Evolutionary conservation across 2,797 vertebrate species (phyloP).

Genomic region (Xerus rutilus): DNA sequence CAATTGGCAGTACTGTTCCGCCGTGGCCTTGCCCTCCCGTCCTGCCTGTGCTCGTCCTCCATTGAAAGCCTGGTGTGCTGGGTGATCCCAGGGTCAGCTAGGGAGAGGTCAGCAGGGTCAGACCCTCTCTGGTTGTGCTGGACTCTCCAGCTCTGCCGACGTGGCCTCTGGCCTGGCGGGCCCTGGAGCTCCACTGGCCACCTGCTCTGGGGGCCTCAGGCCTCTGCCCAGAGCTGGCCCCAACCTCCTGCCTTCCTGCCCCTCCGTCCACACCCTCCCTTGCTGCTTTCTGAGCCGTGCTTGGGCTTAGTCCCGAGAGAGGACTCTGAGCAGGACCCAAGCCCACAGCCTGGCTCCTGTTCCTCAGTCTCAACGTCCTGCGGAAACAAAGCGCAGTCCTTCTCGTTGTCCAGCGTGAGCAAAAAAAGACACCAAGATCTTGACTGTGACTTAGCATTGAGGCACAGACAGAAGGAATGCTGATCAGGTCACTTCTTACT

Average conservation of each 20-base stretch:
- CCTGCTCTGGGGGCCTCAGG: background rate
- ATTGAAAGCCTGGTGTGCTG: background rate
- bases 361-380: background rate
- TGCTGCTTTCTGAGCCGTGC: background rate
- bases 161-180: no score
- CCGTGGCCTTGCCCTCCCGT: background rate
- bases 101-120: background rate
- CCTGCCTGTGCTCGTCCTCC: background rate
- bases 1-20: background rate
- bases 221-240: background rate
- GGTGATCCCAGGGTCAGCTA: background rate
- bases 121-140: background rate
- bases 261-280: background rate
- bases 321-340: background rate
- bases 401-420: background rate
- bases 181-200: no score
- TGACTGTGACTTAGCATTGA: conserved; percentile 4
- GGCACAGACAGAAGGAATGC: background rate
- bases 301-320: background rate
- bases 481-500: background rate
- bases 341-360: background rate
- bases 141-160: background rate
- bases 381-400: background rate
- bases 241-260: background rate
- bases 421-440: background rate